Conservation (phyloP, 2,797 vertebrate genomes). For the Telmatherina bonti region DNA sequence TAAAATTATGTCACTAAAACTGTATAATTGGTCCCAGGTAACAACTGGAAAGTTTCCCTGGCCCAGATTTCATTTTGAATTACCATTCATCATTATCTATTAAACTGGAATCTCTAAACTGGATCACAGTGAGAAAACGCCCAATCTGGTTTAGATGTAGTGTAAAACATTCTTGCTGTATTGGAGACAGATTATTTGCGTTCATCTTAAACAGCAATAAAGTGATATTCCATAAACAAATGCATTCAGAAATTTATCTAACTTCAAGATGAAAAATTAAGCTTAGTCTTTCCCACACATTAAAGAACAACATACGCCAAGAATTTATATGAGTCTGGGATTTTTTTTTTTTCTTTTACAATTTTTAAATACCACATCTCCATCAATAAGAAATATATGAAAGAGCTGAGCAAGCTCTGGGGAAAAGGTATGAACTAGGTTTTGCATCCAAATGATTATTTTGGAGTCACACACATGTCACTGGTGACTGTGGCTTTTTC, state of each 20-base stretch:
- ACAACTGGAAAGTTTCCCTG: background rate
- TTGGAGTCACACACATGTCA: conserved; percentile 65
- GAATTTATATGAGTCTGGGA: background rate
- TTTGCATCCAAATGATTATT: conserved; percentile 61
- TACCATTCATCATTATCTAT: background rate
- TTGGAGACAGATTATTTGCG: conserved; percentile 23
- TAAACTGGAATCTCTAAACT: conserved; percentile 18
- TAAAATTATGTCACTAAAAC: background rate
- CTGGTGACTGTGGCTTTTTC: conserved; percentile 51
- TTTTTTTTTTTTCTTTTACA: no score
- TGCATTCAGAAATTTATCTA: conserved; percentile 52
- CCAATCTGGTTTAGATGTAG: conserved; percentile 24
- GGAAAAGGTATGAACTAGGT: conserved; percentile 39
- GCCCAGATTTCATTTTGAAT: background rate
- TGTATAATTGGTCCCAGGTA: background rate
- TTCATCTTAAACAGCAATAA: conserved; percentile 17
- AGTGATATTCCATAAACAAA: conserved; percentile 39
- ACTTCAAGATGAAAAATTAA: conserved; percentile 20
- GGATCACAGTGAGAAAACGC: conserved; percentile 15
- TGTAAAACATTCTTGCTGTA: conserved; percentile 15
- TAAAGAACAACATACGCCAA: background rate
- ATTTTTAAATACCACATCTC: background rate
- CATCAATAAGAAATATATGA: conserved; percentile 24
- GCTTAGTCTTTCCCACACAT: background rate
- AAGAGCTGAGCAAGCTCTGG: conserved; percentile 14